Percentiles rank a stretch among this genome's conserved stretches.
Conservation (phyloP, 92 coral and sea anemone species). For the Parazoanthus darwini region DNA sequence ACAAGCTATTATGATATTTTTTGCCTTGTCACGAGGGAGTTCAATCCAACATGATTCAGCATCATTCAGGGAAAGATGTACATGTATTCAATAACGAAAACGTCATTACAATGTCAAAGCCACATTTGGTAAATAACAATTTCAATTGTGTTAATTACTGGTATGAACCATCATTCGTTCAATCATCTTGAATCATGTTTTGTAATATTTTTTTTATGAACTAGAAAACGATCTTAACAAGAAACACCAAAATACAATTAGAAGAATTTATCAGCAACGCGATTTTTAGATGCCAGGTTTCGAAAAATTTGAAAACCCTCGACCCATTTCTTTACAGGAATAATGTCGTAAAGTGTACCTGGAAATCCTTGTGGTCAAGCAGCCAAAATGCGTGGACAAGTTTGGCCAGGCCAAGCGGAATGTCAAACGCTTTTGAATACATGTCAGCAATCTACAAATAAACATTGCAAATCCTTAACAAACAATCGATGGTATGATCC, state of each 20-base stretch:
- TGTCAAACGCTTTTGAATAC: slow-evolving; percentile 77
- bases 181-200: too few relatives aligned
- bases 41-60: too few relatives aligned
- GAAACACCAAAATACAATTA: not conserved
- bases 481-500: not conserved
- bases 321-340: not conserved
- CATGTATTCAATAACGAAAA: too few relatives aligned
- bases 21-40: too few relatives aligned
- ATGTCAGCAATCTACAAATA: slow-evolving; percentile 70
- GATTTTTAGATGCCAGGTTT: not conserved
- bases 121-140: too few relatives aligned
- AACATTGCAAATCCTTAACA: not conserved
- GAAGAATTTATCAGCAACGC: not conserved
- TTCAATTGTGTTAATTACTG: too few relatives aligned
- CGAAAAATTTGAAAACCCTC: not conserved
- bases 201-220: too few relatives aligned
- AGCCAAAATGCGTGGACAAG: slow-evolving; percentile 87
- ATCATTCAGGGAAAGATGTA: too few relatives aligned
- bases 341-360: slow-evolving; percentile 50
- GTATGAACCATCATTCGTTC: too few relatives aligned
- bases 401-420: slow-evolving; percentile 73
- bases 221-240: too few relatives aligned
- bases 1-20: too few relatives aligned
- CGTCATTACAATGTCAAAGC: too few relatives aligned
- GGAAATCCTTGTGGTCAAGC: slow-evolving; percentile 90